Base-by-base conservation (phyloP, 2,797 vertebrate genomes). In the Psittacula echo region DNA sequence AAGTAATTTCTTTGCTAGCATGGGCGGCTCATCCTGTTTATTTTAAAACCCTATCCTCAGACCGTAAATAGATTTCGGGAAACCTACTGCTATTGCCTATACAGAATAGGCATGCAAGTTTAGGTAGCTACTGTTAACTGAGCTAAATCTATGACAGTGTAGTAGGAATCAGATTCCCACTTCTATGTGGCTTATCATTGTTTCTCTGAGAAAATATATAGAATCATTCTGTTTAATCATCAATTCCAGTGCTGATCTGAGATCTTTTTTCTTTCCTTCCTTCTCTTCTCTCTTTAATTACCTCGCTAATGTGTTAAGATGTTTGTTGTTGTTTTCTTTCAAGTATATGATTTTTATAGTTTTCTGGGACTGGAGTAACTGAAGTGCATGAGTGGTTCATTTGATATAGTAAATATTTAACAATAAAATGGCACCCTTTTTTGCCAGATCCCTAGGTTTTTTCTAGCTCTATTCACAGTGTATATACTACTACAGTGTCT, bases 331-430 rank as follows among this genome's bases (percentile, higher is more conserved):
- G 34, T 90, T 92, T 83, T 56, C 29, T 73, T 88, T 88, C 71
- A 94, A 82, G 73, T 85, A 53, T 84, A 62, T 76, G n/a, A 91
- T 73, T 88, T 96, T 88, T 84, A 10, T 50, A 45, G 30, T 70
- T 94, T 92, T 90, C 87, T 86, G 73, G 32, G 29, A 58, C 68
- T 65, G 30, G 11, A 79, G 41, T 72, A 87, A 67, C 44, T 84
- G 65, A 89, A 80, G 48, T 39, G 65, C 58, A 34, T 66, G 58
- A 89, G 37, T 66, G 65, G 87, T 65, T 87, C 51, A 76, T 94
- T 61, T 91, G 37, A 76, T 90, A 81, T 56, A 66, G 87, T 93
- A 93, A 95, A 93, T 93, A 94, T 94, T 97, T 95, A 87, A 88
- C 62, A 90, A 48, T 68, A 74, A 51, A 93, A 67, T 76, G 23